A percentile compares a stretch with the other conserved stretches of the same genome.
Evolutionary conservation across 2,888 invertebrate genomes (phyloP).

Genomic region (Mythimna vitellina): DNA sequence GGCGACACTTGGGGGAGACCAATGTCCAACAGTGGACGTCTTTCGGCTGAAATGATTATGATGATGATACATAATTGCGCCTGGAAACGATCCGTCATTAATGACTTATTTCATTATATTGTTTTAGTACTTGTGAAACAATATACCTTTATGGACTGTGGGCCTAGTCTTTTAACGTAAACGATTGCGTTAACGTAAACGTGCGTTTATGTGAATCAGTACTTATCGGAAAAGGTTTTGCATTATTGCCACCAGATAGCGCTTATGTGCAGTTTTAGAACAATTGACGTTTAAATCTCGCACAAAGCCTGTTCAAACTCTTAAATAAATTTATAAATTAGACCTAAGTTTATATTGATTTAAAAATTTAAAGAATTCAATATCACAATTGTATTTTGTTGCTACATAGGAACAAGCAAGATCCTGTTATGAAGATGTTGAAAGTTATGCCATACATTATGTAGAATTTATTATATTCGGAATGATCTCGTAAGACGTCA

Average conservation of each 20-base stretch:
- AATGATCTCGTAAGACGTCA: not conserved
- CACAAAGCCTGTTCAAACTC: not conserved
- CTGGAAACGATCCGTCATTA: conserved; percentile 22
- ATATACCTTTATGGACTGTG: not conserved
- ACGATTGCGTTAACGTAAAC: no score
- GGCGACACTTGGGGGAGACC: no score
- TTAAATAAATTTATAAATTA: not conserved
- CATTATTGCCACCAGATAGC: no score
- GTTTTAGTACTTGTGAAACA: not conserved
- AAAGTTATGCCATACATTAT: not conserved
- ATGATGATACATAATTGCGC: no score
- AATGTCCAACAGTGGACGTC: no score
- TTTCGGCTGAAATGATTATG: no score
- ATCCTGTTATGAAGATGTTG: not conserved
- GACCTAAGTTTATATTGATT: not conserved
- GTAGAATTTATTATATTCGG: not conserved
- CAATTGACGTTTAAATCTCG: no score
- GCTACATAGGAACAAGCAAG: not conserved
- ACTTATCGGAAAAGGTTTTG: no score
- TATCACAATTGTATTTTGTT: not conserved
- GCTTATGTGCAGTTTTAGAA: no score
- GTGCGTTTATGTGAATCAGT: no score
- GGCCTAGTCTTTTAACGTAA: no score
- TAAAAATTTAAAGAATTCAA: not conserved
- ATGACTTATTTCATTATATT: conserved; percentile 18